Evolutionary conservation across 1,140 invertebrate species (phyloP).

Genomic region (Hyles vespertilio): DNA sequence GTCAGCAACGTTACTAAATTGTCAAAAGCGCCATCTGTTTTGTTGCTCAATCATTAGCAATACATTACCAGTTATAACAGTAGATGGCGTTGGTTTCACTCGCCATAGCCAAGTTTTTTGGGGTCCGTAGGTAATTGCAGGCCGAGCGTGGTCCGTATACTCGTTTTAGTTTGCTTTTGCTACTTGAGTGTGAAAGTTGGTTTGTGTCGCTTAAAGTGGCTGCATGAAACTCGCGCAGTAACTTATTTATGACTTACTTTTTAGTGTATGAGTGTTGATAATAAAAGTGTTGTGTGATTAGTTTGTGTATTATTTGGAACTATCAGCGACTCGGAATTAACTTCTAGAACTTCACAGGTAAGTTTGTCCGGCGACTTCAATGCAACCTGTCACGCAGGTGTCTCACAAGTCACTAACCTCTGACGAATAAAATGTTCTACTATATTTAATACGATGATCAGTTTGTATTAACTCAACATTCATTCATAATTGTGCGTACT

Average conservation of each 20-base stretch:
- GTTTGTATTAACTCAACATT: too few species aligned
- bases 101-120: slow-evolving; percentile 6
- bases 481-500: too few species aligned
- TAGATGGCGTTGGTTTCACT: slow-evolving; percentile 27
- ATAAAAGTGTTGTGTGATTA: slow-evolving; percentile 41
- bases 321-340: slow-evolving; percentile 12
- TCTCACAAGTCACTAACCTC: slow-evolving; percentile 66
- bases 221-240: slow-evolving; percentile 52
- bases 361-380: slow-evolving; percentile 49
- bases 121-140: slow-evolving; percentile 7
- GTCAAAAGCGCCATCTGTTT: too few species aligned
- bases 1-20: too few species aligned
- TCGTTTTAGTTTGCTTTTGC: slow-evolving; percentile 52
- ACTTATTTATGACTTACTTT: slow-evolving; percentile 52
- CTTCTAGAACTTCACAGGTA: slow-evolving; percentile 36
- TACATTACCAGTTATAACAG: neutral
- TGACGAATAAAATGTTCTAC: slow-evolving; percentile 17
- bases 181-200: slow-evolving; percentile 33
- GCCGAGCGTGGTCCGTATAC: neutral
- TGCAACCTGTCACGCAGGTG: slow-evolving; percentile 73
- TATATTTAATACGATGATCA: too few species aligned
- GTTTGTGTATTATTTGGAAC: slow-evolving; percentile 31
- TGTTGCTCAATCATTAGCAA: too few species aligned
- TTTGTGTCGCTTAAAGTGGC: slow-evolving; percentile 26
- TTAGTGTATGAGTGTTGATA: slow-evolving; percentile 40